phyloP scores from a whole-genome alignment of 2,797 vertebrate genomes.

The Fistularia commersonii region DNA sequence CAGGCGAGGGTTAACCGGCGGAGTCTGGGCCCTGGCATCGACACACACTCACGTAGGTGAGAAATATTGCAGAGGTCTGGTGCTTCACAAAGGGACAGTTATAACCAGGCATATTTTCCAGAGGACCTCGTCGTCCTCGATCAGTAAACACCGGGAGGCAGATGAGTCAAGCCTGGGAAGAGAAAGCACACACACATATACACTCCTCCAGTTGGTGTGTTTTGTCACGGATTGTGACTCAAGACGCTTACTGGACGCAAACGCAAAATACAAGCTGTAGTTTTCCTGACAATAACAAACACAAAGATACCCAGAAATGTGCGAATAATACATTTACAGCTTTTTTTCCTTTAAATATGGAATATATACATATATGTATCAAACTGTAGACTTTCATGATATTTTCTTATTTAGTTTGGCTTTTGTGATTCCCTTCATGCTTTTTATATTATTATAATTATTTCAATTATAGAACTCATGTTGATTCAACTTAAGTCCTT shows the following conservation, averaged over 20 bases:
- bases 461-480: no score
- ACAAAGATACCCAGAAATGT: no score
- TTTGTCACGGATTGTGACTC: constrained; percentile 25
- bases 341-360: no score
- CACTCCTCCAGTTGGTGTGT: constrained; percentile 8
- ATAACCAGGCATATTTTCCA: constrained; percentile 84
- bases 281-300: no score
- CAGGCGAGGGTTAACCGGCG: constrained; percentile 66
- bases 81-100: constrained; percentile 83
- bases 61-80: constrained; percentile 84
- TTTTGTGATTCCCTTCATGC: no score
- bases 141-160: constrained; percentile 70
- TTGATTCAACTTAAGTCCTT: no score
- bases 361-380: no score
- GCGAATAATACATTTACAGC: no score
- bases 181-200: constrained; percentile 36
- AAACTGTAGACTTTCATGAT: no score
- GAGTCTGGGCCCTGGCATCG: constrained; percentile 55
- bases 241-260: constrained; percentile 3
- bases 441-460: no score
- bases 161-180: constrained; percentile 72
- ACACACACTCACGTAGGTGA: constrained; percentile 78
- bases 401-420: no score
- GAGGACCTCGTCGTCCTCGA: constrained; percentile 68
- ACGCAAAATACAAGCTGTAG: no score